Conservation (phyloP, 2,113 vertebrate species). For the Nanger granti region DNA sequence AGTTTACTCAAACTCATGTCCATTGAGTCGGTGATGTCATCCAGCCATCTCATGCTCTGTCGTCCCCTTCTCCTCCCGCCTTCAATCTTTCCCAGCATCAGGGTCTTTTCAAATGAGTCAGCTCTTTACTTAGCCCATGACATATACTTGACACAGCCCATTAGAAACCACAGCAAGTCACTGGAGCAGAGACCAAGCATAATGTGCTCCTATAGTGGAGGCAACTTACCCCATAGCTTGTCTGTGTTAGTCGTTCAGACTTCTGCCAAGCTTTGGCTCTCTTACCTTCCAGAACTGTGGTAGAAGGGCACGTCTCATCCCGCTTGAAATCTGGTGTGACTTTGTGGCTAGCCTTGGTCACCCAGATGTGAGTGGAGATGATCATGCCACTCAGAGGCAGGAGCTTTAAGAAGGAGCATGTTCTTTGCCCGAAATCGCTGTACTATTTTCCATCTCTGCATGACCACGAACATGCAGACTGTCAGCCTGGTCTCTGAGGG, state of each 20-base stretch:
- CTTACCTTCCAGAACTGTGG: neutral
- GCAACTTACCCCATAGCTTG: neutral
- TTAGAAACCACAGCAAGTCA: neutral
- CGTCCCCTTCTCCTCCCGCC: neutral
- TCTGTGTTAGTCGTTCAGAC: neutral
- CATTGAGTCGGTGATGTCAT: neutral
- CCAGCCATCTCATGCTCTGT: neutral
- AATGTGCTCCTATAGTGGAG: neutral
- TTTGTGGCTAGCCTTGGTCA: neutral
- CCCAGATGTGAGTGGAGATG: neutral
- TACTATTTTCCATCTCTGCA: neutral
- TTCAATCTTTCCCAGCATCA: neutral
- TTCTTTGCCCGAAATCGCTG: fast-evolving
- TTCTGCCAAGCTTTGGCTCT: neutral
- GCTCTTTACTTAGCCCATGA: neutral
- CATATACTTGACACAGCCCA: neutral
- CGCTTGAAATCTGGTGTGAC: neutral
- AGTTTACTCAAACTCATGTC: neutral
- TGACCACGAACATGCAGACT: neutral
- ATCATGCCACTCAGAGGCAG: neutral
- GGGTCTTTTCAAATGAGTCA: neutral
- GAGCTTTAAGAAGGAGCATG: neutral
- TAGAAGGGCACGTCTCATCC: neutral
- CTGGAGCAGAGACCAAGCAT: neutral
- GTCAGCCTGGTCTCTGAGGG: neutral